Evolutionary conservation across 2,888 invertebrate genomes (phyloP).

Genomic region (Euzetes globulus): DNA sequence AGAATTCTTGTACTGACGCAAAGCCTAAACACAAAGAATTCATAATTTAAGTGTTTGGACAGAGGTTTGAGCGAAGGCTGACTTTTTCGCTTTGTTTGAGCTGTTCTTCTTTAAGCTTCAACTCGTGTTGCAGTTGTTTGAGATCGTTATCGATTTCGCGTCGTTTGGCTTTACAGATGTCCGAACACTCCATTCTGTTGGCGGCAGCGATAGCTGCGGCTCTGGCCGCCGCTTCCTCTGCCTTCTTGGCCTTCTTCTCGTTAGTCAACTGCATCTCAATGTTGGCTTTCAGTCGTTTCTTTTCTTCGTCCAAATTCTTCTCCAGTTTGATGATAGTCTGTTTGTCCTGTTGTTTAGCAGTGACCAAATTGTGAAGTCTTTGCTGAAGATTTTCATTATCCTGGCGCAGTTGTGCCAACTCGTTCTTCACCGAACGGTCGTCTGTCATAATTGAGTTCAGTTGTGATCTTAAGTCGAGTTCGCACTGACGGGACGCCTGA

Average conservation of each 20-base stretch:
- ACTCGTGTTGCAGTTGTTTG: conserved; percentile 58
- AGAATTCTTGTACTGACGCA: conserved; percentile 55
- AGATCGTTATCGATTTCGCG: conserved; percentile 60
- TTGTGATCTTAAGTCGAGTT: conserved; percentile 65
- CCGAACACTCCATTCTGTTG: conserved; percentile 52
- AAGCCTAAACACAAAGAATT: neutral
- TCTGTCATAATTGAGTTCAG: conserved; percentile 57
- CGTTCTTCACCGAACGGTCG: conserved; percentile 62
- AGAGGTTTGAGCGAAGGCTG: conserved; percentile 47
- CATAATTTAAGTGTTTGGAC: neutral
- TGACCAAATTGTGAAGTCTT: conserved; percentile 66
- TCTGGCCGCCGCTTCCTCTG: conserved; percentile 52
- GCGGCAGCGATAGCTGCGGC: conserved; percentile 46
- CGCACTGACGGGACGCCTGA: conserved; percentile 60
- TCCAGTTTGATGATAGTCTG: conserved; percentile 66
- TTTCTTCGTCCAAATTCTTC: conserved; percentile 73
- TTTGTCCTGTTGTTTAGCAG: conserved; percentile 67
- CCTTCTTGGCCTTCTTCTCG: conserved; percentile 64
- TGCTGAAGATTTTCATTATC: conserved; percentile 80
- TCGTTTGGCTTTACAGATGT: conserved; percentile 57
- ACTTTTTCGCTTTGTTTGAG: conserved; percentile 56
- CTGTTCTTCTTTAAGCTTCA: conserved; percentile 61
- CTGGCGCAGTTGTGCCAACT: conserved; percentile 68
- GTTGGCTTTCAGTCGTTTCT: conserved; percentile 62
- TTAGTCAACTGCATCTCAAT: conserved; percentile 65